phyloP scores from a whole-genome alignment of 2,888 invertebrate species.

The Cosmia trapezina region DNA sequence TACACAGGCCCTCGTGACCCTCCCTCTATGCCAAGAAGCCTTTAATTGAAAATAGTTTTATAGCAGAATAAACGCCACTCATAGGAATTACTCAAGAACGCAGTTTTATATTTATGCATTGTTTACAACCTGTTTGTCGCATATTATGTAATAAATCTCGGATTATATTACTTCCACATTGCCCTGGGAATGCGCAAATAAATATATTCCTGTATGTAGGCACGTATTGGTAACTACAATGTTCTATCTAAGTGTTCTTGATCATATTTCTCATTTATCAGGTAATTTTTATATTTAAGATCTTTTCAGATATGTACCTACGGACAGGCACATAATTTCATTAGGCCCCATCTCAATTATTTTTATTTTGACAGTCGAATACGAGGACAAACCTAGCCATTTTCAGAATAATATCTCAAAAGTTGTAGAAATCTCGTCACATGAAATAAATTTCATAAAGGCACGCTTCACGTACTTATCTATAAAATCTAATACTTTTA shows the following conservation, averaged over 20 bases:
- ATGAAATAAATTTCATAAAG: constrained; percentile 2
- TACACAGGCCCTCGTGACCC: not conserved
- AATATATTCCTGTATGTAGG: constrained; percentile 13
- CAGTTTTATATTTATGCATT: constrained; percentile 29
- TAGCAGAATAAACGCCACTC: constrained; percentile 12
- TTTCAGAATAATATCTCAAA: constrained; percentile 1
- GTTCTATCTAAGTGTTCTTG: not conserved
- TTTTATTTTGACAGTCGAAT: not conserved
- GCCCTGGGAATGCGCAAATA: constrained; percentile 6
- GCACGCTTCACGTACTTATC: constrained; percentile 7
- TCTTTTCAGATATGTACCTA: constrained; percentile 4
- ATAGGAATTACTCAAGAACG: constrained; percentile 14
- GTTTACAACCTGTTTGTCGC: constrained; percentile 17
- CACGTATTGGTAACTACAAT: not conserved
- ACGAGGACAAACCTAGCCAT: not conserved
- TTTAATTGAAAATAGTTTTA: constrained; percentile 27
- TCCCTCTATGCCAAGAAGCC: not conserved
- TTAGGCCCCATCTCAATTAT: not conserved
- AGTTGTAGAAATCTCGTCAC: not conserved
- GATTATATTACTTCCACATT: constrained; percentile 32
- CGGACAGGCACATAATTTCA: constrained; percentile 16
- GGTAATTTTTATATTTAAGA: not conserved
- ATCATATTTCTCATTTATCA: constrained; percentile 23
- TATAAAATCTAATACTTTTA: constrained; percentile 22
- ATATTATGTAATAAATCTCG: constrained; percentile 25